A percentile compares a stretch with the other conserved stretches of the same genome.
These are phyloP conservation scores for Melitaea athalia DNA, from an alignment of 2,888 invertebrate genomes.

Conservation along the genomic window DNA sequence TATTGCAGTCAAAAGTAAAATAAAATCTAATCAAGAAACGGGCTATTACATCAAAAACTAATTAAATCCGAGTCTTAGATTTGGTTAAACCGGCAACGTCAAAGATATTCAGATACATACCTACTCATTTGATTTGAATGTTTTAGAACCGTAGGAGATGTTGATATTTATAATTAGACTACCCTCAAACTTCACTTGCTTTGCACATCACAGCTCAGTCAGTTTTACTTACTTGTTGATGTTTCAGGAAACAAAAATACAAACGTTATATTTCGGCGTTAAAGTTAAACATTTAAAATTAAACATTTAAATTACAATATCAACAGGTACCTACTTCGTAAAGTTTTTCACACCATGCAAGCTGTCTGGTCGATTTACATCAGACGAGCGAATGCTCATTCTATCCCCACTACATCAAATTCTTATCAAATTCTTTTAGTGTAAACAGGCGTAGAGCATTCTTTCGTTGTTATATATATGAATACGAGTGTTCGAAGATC, in stretches of 20 bases:
- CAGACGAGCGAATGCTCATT: too few species aligned
- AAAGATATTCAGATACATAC: constrained; percentile 28
- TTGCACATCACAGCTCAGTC: not conserved
- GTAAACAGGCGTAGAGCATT: too few species aligned
- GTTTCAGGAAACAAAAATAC: not conserved
- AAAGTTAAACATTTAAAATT: not conserved
- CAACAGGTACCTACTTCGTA: too few species aligned
- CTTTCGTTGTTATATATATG: too few species aligned
- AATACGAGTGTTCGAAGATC: too few species aligned
- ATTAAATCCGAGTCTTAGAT: constrained; percentile 20
- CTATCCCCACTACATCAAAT: too few species aligned
- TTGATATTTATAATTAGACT: constrained; percentile 1
- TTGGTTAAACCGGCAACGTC: constrained; percentile 25
- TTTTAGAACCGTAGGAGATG: constrained; percentile 10
- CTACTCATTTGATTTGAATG: constrained; percentile 33
- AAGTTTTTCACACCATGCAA: too few species aligned
- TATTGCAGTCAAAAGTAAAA: not conserved
- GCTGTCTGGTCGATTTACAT: too few species aligned
- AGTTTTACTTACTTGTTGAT: not conserved
- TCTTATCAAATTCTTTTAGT: too few species aligned
- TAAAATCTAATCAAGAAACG: not conserved
- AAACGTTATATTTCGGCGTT: too few species aligned
- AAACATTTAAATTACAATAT: too few species aligned
- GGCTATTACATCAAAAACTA: constrained; percentile 12
- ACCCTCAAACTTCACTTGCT: not conserved